Conservation (phyloP, 2,113 vertebrate genomes). For the Cervus canadensis region DNA sequence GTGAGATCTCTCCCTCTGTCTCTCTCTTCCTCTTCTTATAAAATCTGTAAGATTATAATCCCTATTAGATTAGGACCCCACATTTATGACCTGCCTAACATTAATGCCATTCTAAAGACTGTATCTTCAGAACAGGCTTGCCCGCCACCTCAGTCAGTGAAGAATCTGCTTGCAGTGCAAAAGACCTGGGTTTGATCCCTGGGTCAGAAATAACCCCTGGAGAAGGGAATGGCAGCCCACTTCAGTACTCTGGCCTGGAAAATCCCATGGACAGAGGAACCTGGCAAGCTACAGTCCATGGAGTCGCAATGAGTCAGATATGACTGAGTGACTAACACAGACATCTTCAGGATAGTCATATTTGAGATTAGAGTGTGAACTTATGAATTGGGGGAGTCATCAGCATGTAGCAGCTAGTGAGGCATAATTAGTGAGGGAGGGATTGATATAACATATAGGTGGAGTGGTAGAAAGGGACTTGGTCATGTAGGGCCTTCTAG, state of each 20-base stretch:
- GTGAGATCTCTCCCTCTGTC: neutral
- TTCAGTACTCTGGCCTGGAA: neutral
- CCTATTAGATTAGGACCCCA: neutral
- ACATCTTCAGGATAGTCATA: neutral
- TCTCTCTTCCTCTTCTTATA: neutral
- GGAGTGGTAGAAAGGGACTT: neutral
- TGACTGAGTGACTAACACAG: neutral
- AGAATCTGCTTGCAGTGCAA: neutral
- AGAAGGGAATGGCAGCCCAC: neutral
- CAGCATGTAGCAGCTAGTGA: neutral
- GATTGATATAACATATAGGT: neutral
- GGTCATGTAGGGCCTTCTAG: neutral
- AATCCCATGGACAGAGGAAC: neutral
- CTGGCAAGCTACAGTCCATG: neutral
- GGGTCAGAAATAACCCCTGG: neutral
- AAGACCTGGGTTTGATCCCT: neutral
- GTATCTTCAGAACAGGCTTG: neutral
- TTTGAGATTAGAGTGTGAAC: neutral
- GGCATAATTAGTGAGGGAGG: neutral
- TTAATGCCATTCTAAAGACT: neutral
- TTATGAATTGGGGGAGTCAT: neutral
- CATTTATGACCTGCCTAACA: neutral
- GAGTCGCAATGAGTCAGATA: accelerated
- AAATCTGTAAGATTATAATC: neutral
- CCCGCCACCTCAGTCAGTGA: neutral